Evolutionary conservation across 2,888 invertebrate species (phyloP).

Genomic region (Horisme vitalbata): DNA sequence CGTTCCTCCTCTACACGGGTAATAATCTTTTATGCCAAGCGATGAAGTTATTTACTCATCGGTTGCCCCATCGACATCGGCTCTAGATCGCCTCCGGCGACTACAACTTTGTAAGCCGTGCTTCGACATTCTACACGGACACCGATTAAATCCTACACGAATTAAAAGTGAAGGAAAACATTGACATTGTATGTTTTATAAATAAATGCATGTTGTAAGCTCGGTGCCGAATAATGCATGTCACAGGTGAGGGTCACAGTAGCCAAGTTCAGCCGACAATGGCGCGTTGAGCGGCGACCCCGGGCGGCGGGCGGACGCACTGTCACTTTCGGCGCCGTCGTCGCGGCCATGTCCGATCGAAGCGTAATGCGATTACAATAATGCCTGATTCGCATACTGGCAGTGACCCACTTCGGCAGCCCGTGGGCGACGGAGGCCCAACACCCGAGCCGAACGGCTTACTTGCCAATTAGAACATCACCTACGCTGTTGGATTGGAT

Average conservation of each 20-base stretch:
- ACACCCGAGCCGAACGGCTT: conserved; percentile 38
- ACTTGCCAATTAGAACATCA: conserved; percentile 50
- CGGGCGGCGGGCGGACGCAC: conserved; percentile 32
- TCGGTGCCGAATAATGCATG: conserved; percentile 33
- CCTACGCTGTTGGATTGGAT: conserved; percentile 40
- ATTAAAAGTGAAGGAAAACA: conserved; percentile 22
- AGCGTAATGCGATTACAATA: conserved; percentile 60
- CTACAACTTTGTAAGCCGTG: conserved; percentile 31
- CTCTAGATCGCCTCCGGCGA: conserved; percentile 28
- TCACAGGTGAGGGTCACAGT: conserved; percentile 51
- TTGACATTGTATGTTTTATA: conserved; percentile 20
- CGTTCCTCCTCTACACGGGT: conserved; percentile 45
- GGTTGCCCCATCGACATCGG: conserved; percentile 43
- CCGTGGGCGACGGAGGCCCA: conserved; percentile 49
- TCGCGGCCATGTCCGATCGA: conserved; percentile 42
- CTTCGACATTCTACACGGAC: conserved; percentile 15
- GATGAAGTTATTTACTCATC: conserved; percentile 59
- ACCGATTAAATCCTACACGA: conserved; percentile 21
- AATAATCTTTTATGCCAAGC: conserved; percentile 56
- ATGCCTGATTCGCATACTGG: conserved; percentile 58
- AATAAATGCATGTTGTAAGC: conserved; percentile 21
- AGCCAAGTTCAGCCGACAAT: conserved; percentile 56
- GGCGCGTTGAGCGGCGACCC: conserved; percentile 49
- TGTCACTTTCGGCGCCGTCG: conserved; percentile 31
- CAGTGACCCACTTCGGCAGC: conserved; percentile 60